Percentiles rank a stretch among this genome's conserved stretches.
phyloP scores from a whole-genome alignment of 2,113 vertebrate species.

The Toxotes chatareus region DNA sequence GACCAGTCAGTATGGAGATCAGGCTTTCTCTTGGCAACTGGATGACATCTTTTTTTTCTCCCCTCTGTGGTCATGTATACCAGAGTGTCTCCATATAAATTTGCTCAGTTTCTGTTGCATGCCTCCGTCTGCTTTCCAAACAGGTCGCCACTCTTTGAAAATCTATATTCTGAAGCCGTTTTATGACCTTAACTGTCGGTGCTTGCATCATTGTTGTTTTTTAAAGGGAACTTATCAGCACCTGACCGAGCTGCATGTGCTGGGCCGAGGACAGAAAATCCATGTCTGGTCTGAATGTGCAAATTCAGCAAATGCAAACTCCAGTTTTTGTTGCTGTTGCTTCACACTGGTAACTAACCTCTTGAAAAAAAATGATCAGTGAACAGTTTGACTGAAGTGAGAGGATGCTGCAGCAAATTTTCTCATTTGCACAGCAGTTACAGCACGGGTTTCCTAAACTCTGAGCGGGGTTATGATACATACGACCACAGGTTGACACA shows the following conservation, averaged over 20 bases:
- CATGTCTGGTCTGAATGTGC: constrained; percentile 26
- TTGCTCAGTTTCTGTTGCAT: not conserved
- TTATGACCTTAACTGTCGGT: constrained; percentile 36
- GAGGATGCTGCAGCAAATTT: not conserved
- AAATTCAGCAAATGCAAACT: constrained; percentile 14
- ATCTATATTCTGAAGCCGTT: constrained; percentile 5
- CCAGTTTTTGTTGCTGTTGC: not conserved
- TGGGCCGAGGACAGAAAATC: constrained; percentile 30
- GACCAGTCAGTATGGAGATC: constrained; percentile 16
- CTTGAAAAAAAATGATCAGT: not conserved
- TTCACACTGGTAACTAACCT: constrained; percentile 18
- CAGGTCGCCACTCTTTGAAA: not conserved
- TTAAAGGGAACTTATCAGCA: constrained; percentile 29
- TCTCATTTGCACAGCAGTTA: constrained; percentile 2
- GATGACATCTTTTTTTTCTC: constrained; percentile 16
- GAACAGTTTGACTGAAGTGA: not conserved
- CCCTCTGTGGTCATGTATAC: not conserved
- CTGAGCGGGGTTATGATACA: not conserved
- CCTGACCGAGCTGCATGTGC: constrained; percentile 9
- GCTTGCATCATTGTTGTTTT: constrained; percentile 17
- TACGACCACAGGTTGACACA: constrained; percentile 30
- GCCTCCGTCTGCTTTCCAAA: not conserved
- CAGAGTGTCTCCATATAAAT: not conserved
- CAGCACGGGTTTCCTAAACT: not conserved
- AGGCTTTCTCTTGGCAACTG: not conserved